phyloP scores from a whole-genome alignment of 2,888 invertebrate genomes.

The Spodoptera littoralis region DNA sequence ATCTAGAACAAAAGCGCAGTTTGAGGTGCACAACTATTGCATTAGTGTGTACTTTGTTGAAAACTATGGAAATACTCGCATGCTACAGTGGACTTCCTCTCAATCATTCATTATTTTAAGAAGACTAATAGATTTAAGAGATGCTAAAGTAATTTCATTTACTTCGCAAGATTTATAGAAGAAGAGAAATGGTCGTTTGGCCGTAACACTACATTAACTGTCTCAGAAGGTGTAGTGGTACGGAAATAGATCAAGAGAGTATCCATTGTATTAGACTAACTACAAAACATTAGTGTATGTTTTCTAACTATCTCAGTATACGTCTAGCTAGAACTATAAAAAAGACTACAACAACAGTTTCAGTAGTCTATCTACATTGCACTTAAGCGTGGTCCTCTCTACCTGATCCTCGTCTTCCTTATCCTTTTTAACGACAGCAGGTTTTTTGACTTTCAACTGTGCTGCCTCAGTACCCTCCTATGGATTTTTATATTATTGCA shows the following conservation, averaged over 20 bases:
- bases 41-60: slow-evolving; percentile 71
- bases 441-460: slow-evolving; percentile 85
- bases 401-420: slow-evolving; percentile 78
- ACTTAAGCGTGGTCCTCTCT: slow-evolving; percentile 60
- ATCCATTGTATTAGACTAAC: slow-evolving; percentile 64
- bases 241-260: slow-evolving; percentile 45
- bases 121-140: neutral
- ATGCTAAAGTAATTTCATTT: slow-evolving; percentile 25
- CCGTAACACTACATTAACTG: slow-evolving; percentile 25
- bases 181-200: slow-evolving; percentile 1
- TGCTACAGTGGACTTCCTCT: slow-evolving; percentile 53
- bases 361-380: slow-evolving; percentile 53
- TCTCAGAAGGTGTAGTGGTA: slow-evolving; percentile 25
- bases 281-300: slow-evolving; percentile 64
- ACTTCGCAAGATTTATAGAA: slow-evolving; percentile 16
- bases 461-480: slow-evolving; percentile 85
- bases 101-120: slow-evolving; percentile 19
- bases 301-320: slow-evolving; percentile 79
- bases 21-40: slow-evolving; percentile 64
- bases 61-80: slow-evolving; percentile 47
- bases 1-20: slow-evolving; percentile 69
- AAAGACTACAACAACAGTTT: slow-evolving; percentile 55
- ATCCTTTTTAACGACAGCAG: slow-evolving; percentile 82
- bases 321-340: slow-evolving; percentile 38
- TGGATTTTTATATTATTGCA: slow-evolving; percentile 52